phyloP scores from a whole-genome alignment of 2,888 invertebrate species.

The Euzetes globulus region DNA sequence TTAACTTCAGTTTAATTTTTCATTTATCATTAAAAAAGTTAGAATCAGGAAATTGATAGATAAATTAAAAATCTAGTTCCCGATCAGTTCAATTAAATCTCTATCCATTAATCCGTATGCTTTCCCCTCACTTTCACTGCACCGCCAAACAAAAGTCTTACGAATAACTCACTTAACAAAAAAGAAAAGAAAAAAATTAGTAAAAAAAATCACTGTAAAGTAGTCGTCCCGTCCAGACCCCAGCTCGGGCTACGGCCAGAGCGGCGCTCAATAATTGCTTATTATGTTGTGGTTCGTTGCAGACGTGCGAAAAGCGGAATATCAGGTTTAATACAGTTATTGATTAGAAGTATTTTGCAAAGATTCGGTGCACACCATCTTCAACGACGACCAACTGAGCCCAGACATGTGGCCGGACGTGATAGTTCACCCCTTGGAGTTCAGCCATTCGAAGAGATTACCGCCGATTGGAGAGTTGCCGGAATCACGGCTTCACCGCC shows the following conservation, averaged over 20 bases:
- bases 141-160: no score
- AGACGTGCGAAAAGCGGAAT: constrained; percentile 30
- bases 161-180: no score
- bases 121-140: no score
- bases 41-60: no score
- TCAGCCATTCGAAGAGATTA: constrained; percentile 22
- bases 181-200: no score
- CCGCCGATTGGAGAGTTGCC: not conserved
- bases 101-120: no score
- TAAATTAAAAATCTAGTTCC: no score
- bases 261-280: constrained; percentile 12
- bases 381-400: constrained; percentile 21
- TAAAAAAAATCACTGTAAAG: no score
- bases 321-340: constrained; percentile 28
- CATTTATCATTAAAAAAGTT: no score
- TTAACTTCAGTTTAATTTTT: no score
- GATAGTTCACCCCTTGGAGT: constrained; percentile 26
- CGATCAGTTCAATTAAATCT: no score
- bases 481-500: constrained; percentile 29
- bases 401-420: constrained; percentile 35
- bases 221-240: not conserved
- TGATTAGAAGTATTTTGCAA: constrained; percentile 30
- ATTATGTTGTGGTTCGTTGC: constrained; percentile 17
- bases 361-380: constrained; percentile 20
- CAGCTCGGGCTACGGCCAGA: not conserved